Evolutionary conservation across 1,140 invertebrate species (phyloP).

Genomic region (Cotesia typhae): DNA sequence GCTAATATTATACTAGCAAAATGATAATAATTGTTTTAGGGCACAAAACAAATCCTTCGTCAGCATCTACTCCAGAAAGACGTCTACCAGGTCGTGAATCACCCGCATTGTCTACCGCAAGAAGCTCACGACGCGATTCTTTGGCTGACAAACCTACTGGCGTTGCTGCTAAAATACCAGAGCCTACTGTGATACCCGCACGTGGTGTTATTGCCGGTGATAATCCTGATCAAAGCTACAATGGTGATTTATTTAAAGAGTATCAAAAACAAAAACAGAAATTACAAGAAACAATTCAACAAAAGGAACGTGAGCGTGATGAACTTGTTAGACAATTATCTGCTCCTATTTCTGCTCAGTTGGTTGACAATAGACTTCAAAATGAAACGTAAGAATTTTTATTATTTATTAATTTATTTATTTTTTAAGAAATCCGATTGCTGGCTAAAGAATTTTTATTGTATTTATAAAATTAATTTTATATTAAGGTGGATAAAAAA

Average conservation of each 20-base stretch:
- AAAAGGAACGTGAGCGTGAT: constrained; percentile 69
- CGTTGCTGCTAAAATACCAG: constrained; percentile 56
- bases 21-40: constrained; percentile 36
- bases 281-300: constrained; percentile 72
- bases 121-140: constrained; percentile 71
- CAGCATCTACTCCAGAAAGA: constrained; percentile 69
- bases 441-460: too few species aligned
- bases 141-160: constrained; percentile 67
- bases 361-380: constrained; percentile 63
- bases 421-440: too few species aligned
- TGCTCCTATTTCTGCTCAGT: constrained; percentile 54
- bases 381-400: constrained; percentile 60
- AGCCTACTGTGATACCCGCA: constrained; percentile 58
- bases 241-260: constrained; percentile 76
- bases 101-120: constrained; percentile 68
- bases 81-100: constrained; percentile 66
- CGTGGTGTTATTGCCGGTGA: constrained; percentile 55
- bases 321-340: constrained; percentile 68
- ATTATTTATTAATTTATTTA: too few species aligned
- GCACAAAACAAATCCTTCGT: constrained; percentile 59
- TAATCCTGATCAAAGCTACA: constrained; percentile 69
- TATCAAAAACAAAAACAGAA: constrained; percentile 78
- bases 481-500: too few species aligned
- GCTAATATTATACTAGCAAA: too few species aligned
- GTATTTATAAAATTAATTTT: too few species aligned